A percentile compares a stretch with the other conserved stretches of the same genome.
Evolutionary conservation across 2,888 invertebrate genomes (phyloP).

Genomic region (Trachelus tabidus): DNA sequence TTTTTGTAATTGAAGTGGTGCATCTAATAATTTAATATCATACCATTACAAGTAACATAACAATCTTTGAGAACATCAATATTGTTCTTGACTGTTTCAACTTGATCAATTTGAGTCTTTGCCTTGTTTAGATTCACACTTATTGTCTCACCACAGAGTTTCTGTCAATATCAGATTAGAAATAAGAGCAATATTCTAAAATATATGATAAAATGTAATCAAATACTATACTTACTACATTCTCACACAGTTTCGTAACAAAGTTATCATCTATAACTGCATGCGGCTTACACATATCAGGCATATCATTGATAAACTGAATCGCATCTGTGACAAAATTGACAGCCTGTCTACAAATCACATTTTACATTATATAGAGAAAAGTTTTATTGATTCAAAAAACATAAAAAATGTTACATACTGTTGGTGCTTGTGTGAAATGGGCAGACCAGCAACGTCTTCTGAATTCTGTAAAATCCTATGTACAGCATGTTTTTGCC

Average conservation of each 20-base stretch:
- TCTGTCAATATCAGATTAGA: slow-evolving; percentile 17
- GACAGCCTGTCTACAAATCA: slow-evolving; percentile 35
- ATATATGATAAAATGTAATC: neutral
- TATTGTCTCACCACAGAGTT: slow-evolving; percentile 23
- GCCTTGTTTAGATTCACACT: slow-evolving; percentile 29
- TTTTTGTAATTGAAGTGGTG: neutral
- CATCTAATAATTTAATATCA: slow-evolving; percentile 6
- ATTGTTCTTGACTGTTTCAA: slow-evolving; percentile 36
- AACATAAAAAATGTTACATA: slow-evolving; percentile 25
- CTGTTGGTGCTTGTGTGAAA: slow-evolving; percentile 46
- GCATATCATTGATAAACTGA: slow-evolving; percentile 37
- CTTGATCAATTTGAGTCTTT: slow-evolving; percentile 30
- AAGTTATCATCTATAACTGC: neutral
- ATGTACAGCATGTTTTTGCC: slow-evolving; percentile 41
- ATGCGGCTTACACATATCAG: slow-evolving; percentile 18
- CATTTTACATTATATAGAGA: neutral
- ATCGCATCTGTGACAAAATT: slow-evolving; percentile 38
- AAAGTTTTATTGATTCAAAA: neutral
- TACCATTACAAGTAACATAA: slow-evolving; percentile 22
- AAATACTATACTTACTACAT: slow-evolving; percentile 17
- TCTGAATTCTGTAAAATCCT: slow-evolving; percentile 41
- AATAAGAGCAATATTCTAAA: neutral
- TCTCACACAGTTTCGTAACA: neutral
- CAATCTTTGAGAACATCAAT: slow-evolving; percentile 27
- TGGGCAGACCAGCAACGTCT: slow-evolving; percentile 39